Evolutionary conservation across 2,888 invertebrate species (phyloP).

Genomic region (Drosophila kanekoi): DNA sequence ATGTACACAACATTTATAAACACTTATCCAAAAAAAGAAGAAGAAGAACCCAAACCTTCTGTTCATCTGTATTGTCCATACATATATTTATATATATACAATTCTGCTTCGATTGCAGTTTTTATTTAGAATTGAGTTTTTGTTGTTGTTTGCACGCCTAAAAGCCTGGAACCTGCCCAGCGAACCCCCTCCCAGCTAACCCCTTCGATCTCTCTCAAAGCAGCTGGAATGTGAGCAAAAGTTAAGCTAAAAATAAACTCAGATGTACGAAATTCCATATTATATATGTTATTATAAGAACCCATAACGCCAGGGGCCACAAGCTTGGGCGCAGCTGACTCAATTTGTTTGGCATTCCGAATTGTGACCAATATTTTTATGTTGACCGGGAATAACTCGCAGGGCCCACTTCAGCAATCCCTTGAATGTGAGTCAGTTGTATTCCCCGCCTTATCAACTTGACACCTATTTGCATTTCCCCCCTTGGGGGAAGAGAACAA

Average conservation of each 20-base stretch:
- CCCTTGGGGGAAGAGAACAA: too few species aligned
- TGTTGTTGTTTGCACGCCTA: slow-evolving; percentile 33
- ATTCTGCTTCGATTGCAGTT: slow-evolving; percentile 62
- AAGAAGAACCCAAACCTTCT: slow-evolving; percentile 22
- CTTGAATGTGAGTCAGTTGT: slow-evolving; percentile 31
- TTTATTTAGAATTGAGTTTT: slow-evolving; percentile 54
- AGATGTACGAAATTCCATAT: slow-evolving; percentile 23
- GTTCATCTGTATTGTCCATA: slow-evolving; percentile 20
- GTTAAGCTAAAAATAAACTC: slow-evolving; percentile 62
- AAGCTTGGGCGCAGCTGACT: slow-evolving; percentile 23
- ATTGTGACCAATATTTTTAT: slow-evolving; percentile 59
- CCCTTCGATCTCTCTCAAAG: slow-evolving; percentile 13
- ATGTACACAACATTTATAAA: slow-evolving; percentile 30
- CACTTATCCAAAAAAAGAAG: slow-evolving; percentile 8
- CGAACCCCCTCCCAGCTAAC: too few species aligned
- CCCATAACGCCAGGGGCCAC: not conserved
- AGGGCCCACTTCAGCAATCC: slow-evolving; percentile 6
- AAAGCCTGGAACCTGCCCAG: slow-evolving; percentile 35
- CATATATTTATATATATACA: slow-evolving; percentile 11
- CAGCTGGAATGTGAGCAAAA: slow-evolving; percentile 61
- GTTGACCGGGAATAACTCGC: slow-evolving; percentile 41
- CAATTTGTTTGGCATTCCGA: slow-evolving; percentile 57
- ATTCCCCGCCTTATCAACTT: slow-evolving; percentile 33
- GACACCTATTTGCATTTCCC: slow-evolving; percentile 1
- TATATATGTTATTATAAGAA: slow-evolving; percentile 5